These are phyloP conservation scores for Gasteruption jaculator DNA, from an alignment of 2,888 invertebrate species.

Conservation along the genomic window DNA sequence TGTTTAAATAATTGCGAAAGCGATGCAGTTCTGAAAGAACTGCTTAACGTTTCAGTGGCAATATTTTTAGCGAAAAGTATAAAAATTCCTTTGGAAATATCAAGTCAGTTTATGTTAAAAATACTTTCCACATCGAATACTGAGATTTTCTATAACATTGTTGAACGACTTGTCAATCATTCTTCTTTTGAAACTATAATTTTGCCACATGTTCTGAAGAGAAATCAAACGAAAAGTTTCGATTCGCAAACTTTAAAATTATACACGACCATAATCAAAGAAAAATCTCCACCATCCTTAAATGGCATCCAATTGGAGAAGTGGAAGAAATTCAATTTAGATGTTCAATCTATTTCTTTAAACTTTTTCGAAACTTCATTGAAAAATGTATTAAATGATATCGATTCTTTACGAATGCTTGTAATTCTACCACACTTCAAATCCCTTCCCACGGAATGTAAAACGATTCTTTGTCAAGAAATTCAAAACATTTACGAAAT, in stretches of 20 bases:
- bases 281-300: slow-evolving; percentile 62
- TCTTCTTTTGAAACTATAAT: slow-evolving; percentile 70
- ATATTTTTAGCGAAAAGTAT: slow-evolving; percentile 55
- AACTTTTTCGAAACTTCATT: too few species aligned
- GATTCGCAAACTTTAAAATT: slow-evolving; percentile 58
- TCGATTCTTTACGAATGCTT: slow-evolving; percentile 33
- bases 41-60: slow-evolving; percentile 31
- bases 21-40: slow-evolving; percentile 26
- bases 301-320: slow-evolving; percentile 59
- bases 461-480: too few species aligned
- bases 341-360: slow-evolving; percentile 43
- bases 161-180: slow-evolving; percentile 63
- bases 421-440: slow-evolving; percentile 41
- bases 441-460: slow-evolving; percentile 27
- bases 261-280: slow-evolving; percentile 63
- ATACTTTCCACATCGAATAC: slow-evolving; percentile 58
- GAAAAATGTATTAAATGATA: slow-evolving; percentile 25
- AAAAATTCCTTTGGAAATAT: slow-evolving; percentile 68
- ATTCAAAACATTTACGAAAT: slow-evolving; percentile 8
- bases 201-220: slow-evolving; percentile 64
- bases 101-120: slow-evolving; percentile 65
- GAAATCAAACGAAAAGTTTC: slow-evolving; percentile 56
- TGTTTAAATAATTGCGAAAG: slow-evolving; percentile 29
- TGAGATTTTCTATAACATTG: slow-evolving; percentile 61
- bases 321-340: slow-evolving; percentile 67